Percentiles rank a stretch among this genome's conserved stretches.
These are phyloP conservation scores for Allophyes oxyacanthae DNA, from an alignment of 2,888 invertebrate genomes.

Conservation along the genomic window DNA sequence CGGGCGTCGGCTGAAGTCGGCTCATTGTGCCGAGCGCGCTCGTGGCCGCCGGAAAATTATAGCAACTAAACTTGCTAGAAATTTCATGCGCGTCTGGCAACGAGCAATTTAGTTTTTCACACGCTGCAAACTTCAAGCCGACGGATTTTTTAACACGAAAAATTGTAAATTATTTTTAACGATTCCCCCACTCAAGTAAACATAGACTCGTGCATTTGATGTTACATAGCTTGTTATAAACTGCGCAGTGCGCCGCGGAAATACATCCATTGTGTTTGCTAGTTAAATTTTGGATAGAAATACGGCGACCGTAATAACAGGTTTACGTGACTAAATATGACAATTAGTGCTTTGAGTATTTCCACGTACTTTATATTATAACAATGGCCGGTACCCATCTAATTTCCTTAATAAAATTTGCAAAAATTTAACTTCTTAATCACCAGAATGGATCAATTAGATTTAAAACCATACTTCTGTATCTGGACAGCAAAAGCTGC, in stretches of 20 bases:
- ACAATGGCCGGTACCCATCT: too few relatives aligned
- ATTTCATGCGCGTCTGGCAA: slow-evolving; percentile 58
- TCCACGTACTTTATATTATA: background rate
- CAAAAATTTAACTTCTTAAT: too few relatives aligned
- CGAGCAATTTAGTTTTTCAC: slow-evolving; percentile 60
- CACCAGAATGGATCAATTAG: too few relatives aligned
- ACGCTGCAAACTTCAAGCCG: slow-evolving; percentile 43
- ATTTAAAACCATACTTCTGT: too few relatives aligned
- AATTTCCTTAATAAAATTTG: too few relatives aligned
- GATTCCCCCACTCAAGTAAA: slow-evolving; percentile 26
- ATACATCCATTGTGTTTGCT: slow-evolving; percentile 37
- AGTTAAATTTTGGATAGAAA: slow-evolving; percentile 16
- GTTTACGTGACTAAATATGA: slow-evolving; percentile 16
- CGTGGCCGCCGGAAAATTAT: slow-evolving; percentile 82
- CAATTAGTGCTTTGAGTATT: slow-evolving; percentile 15
- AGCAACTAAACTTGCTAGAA: slow-evolving; percentile 72
- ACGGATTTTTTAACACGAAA: slow-evolving; percentile 40
- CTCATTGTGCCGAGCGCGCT: slow-evolving; percentile 73
- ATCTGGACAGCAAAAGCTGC: background rate
- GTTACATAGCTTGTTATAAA: slow-evolving; percentile 45
- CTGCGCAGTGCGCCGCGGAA: slow-evolving; percentile 21
- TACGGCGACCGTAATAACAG: slow-evolving; percentile 16
- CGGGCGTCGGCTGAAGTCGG: slow-evolving; percentile 71
- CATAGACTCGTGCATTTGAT: slow-evolving; percentile 20
- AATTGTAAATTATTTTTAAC: slow-evolving; percentile 45